Evolutionary conservation across 2,113 vertebrate genomes (phyloP), one percentile per base, ranked within the genome.

Genomic region (Camelus bactrianus): DNA sequence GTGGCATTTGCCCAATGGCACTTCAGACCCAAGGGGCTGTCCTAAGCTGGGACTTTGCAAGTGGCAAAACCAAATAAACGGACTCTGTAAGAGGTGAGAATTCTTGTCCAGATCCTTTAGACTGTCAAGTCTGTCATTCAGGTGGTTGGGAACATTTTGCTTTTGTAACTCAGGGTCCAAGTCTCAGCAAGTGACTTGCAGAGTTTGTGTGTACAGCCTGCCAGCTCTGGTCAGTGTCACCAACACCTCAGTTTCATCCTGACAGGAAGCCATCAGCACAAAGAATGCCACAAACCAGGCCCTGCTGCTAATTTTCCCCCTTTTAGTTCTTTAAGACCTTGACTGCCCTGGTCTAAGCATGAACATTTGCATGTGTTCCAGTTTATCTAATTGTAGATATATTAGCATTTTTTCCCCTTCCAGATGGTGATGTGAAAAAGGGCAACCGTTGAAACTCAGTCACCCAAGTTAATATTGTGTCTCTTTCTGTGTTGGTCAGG

Each of bases 191-290:
- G 46, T 58, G 91, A 89, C 89, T 89, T 82, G 54, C 15, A 89
- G 88, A 86, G 35, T 42, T 56, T 73, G 15, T 48, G 79, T 24
- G n/a, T 22, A 42, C 1, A 13, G 79, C 69, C 89, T 94, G 92
- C 64, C 54, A 56, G 96, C 60, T 96, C 96, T 97, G 98, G 94
- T 62, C 96, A 97, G 93, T 95, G 92, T 98, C 92, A 89, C 87
- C 76, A 73, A 94, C 96, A 97, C 97, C 97, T 97, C 22, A 0
- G 50, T 95, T 97, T 58, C 93, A 84, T 93, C 93, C 62, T 94
- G 94, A 97, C 95, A 95, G 97, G 72, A 75, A 96, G 67, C 26
- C 92, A 88, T 96, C 81, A 58, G 90, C 93, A 94, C 88, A 90
- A 91, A 75, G 82, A 95, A 96, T 77, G 72, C 80, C 65, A 73